Evolutionary conservation across 1,140 invertebrate species (phyloP).

Genomic region (Diploscapter pachys): DNA sequence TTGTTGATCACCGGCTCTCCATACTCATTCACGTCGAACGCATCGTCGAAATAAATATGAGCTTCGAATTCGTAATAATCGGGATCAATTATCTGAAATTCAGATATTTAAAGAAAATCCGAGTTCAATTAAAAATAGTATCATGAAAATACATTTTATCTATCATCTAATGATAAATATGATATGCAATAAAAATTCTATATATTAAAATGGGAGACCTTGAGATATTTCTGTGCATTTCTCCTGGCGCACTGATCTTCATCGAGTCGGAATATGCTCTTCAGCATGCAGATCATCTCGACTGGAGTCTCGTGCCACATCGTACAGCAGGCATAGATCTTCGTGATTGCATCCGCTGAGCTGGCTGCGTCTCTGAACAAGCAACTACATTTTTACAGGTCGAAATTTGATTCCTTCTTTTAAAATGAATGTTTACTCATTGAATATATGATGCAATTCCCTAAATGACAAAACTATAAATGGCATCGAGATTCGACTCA

Average conservation of each 20-base stretch:
- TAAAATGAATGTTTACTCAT: too few relatives aligned
- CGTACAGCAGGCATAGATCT: conserved; percentile 91
- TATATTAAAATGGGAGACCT: conserved; percentile 65
- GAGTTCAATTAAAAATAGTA: too few relatives aligned
- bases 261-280: conserved; percentile 71
- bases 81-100: conserved; percentile 69
- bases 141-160: too few relatives aligned
- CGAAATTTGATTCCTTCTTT: too few relatives aligned
- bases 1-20: conserved; percentile 89
- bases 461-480: too few relatives aligned
- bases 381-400: too few relatives aligned
- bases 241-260: conserved; percentile 87
- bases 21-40: conserved; percentile 90
- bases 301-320: conserved; percentile 97
- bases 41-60: conserved; percentile 98
- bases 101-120: background rate
- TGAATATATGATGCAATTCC: too few relatives aligned
- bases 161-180: too few relatives aligned
- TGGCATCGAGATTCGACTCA: too few relatives aligned
- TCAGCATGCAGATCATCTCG: conserved; percentile 75
- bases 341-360: conserved; percentile 75
- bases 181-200: too few relatives aligned
- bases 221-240: conserved; percentile 85
- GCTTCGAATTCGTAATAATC: conserved; percentile 97
- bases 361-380: conserved; percentile 43